Evolutionary conservation across 2,888 invertebrate species (phyloP).

Genomic region (Sphecodes monilicornis): DNA sequence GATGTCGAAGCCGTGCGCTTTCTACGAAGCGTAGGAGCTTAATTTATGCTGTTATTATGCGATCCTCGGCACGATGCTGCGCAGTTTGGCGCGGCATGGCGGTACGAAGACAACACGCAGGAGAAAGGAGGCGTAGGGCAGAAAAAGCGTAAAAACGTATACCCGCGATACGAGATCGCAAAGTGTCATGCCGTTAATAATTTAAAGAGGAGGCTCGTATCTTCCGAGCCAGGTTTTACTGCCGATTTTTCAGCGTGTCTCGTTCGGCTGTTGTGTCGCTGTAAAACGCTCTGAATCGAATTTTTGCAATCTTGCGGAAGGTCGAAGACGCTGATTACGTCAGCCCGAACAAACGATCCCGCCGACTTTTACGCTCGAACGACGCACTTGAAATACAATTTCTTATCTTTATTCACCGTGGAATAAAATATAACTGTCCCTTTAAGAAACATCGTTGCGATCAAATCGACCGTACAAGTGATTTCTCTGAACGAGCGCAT

Average conservation of each 20-base stretch:
- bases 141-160: slow-evolving; percentile 30
- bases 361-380: slow-evolving; percentile 5
- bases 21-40: neutral
- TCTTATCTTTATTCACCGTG: neutral
- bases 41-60: slow-evolving; percentile 9
- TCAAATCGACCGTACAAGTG: neutral
- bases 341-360: slow-evolving; percentile 27
- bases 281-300: slow-evolving; percentile 41
- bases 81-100: neutral
- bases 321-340: slow-evolving; percentile 33
- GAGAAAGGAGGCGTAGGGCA: slow-evolving; percentile 2
- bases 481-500: too few relatives aligned
- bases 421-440: neutral
- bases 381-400: neutral
- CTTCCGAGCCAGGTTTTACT: slow-evolving; percentile 30
- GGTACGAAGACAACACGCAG: slow-evolving; percentile 8
- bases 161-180: slow-evolving; percentile 19
- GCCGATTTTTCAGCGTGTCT: slow-evolving; percentile 18
- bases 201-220: slow-evolving; percentile 45
- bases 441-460: neutral
- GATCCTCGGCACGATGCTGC: neutral
- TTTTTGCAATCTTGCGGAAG: slow-evolving; percentile 46
- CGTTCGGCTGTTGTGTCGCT: slow-evolving; percentile 18
- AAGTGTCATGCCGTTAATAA: slow-evolving; percentile 50
- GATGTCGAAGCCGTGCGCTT: neutral